Conservation (phyloP, 2,797 vertebrate species). For the Oryzias sinensis region DNA sequence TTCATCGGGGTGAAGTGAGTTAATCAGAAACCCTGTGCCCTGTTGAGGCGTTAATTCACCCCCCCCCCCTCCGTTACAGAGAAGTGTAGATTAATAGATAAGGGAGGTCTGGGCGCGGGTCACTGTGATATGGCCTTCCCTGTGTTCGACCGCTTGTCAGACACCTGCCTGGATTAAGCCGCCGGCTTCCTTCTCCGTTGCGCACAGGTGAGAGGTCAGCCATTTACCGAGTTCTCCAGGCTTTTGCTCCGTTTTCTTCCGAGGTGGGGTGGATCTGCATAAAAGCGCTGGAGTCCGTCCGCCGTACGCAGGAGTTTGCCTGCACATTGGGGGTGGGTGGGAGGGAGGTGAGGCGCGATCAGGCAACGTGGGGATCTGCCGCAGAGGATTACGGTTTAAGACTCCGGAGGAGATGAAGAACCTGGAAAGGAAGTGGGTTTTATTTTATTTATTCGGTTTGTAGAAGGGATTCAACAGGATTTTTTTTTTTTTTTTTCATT, state of each 20-base stretch:
- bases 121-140: constrained; percentile 90
- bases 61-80: constrained; percentile 85
- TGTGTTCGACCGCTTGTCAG: constrained; percentile 92
- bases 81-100: constrained; percentile 99
- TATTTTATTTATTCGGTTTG: constrained; percentile 34
- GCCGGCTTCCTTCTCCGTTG: constrained; percentile 77
- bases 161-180: constrained; percentile 98
- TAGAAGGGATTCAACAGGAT: constrained; percentile 33
- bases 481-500: neutral
- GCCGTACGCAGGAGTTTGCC: constrained; percentile 71
- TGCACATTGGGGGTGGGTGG: constrained; percentile 27
- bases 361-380: constrained; percentile 44
- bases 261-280: constrained; percentile 87
- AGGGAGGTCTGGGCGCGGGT: constrained; percentile 91
- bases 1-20: constrained; percentile 81
- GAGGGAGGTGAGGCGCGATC: constrained; percentile 31
- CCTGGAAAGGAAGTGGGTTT: constrained; percentile 13
- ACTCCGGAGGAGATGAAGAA: constrained; percentile 36
- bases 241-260: constrained; percentile 80
- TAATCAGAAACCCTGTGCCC: constrained; percentile 91
- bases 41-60: constrained; percentile 92
- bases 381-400: constrained; percentile 65
- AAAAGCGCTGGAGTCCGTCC: constrained; percentile 84
- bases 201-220: constrained; percentile 89
- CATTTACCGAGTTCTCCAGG: constrained; percentile 93